Percentiles rank a stretch among this genome's conserved stretches.
These are phyloP conservation scores for Kradibia gibbosae DNA, from an alignment of 1,140 invertebrate genomes.

Conservation along the genomic window DNA sequence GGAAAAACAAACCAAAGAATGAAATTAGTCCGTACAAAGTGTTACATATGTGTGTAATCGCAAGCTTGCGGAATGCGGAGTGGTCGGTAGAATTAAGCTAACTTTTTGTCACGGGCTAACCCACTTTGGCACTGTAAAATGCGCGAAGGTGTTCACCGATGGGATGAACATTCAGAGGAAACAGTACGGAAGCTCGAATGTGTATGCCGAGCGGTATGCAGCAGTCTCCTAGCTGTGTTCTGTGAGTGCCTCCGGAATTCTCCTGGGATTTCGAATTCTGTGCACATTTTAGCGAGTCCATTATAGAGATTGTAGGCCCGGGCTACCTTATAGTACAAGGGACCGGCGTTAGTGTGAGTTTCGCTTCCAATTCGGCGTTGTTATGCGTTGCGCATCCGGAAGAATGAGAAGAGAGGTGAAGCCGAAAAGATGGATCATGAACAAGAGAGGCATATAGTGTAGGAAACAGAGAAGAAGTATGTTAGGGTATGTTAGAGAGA, in stretches of 20 bases:
- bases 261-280: slow-evolving; percentile 59
- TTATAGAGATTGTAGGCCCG: slow-evolving; percentile 68
- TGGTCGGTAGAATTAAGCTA: slow-evolving; percentile 16
- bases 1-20: slow-evolving; percentile 8
- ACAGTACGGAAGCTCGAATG: background rate
- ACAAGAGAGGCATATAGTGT: background rate
- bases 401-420: slow-evolving; percentile 1
- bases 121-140: slow-evolving; percentile 8
- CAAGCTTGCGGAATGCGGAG: background rate
- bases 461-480: background rate
- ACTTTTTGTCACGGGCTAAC: slow-evolving; percentile 20
- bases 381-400: background rate
- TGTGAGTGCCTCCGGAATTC: slow-evolving; percentile 24
- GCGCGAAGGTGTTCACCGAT: background rate
- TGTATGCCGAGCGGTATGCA: background rate
- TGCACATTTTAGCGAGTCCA: slow-evolving; percentile 68
- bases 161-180: background rate
- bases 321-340: slow-evolving; percentile 41
- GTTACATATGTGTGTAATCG: background rate
- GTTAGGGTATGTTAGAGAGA: background rate
- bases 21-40: background rate
- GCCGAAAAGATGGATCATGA: too few relatives aligned
- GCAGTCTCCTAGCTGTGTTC: background rate
- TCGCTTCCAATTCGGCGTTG: slow-evolving; percentile 10
- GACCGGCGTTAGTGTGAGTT: slow-evolving; percentile 38